A percentile compares a stretch with the other conserved stretches of the same genome.
Conservation (phyloP, 2,797 vertebrate genomes). For the Arctocebus calabarensis region DNA sequence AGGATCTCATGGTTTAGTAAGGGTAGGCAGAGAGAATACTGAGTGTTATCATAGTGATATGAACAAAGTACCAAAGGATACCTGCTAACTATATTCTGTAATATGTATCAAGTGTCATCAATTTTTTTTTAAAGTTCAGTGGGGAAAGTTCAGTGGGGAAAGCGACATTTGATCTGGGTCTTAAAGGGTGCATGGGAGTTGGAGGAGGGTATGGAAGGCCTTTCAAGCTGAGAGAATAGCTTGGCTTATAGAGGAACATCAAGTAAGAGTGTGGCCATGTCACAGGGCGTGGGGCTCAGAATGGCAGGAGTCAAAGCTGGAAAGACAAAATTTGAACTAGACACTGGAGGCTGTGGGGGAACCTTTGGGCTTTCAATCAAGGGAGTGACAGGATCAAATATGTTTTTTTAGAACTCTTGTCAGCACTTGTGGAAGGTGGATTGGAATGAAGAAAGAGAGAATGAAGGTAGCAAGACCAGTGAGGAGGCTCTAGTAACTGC, state of each 20-base stretch:
- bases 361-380: not conserved
- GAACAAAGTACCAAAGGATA: not conserved
- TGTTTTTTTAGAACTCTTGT: slow-evolving; percentile 59
- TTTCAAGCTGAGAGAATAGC: not conserved
- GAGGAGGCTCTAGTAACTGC: slow-evolving; percentile 47
- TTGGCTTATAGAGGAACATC: not conserved
- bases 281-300: not conserved
- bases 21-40: fast-evolving
- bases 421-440: slow-evolving; percentile 63
- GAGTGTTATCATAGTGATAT: fast-evolving
- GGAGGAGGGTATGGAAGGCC: not conserved
- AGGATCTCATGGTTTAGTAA: no score
- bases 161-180: not conserved
- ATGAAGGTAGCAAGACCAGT: slow-evolving; percentile 2
- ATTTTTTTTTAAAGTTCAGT: not conserved
- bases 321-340: not conserved
- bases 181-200: not conserved
- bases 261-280: not conserved
- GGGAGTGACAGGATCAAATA: slow-evolving; percentile 42
- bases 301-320: not conserved
- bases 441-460: slow-evolving; percentile 51
- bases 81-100: not conserved
- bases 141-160: not conserved
- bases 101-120: not conserved
- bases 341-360: not conserved